A percentile compares a stretch with the other conserved stretches of the same genome.
phyloP scores from a whole-genome alignment of 2,888 invertebrate species.

The Oscheius onirici region DNA sequence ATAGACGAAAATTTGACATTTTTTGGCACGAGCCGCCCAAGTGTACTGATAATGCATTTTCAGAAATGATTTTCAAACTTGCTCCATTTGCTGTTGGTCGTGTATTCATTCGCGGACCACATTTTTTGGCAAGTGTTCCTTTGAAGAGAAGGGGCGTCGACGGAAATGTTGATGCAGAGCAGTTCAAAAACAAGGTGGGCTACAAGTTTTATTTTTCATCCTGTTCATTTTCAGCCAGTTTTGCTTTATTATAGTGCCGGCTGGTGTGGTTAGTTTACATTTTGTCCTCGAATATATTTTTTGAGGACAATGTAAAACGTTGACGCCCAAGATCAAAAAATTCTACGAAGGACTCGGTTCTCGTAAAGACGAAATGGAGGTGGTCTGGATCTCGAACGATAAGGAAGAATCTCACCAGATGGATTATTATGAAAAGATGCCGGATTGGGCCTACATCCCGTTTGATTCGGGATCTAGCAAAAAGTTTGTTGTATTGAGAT shows the following conservation, averaged over 20 bases:
- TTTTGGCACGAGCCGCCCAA: no score
- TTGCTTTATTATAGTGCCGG: constrained; percentile 66
- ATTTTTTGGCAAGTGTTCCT: constrained; percentile 47
- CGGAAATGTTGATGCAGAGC: constrained; percentile 38
- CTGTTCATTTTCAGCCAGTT: constrained; percentile 45
- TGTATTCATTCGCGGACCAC: constrained; percentile 25
- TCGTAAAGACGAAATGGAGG: constrained; percentile 44
- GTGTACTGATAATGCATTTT: no score
- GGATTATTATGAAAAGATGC: constrained; percentile 66
- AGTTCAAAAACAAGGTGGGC: constrained; percentile 49
- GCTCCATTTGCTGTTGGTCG: background rate
- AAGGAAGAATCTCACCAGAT: constrained; percentile 57
- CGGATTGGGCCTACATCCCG: constrained; percentile 64
- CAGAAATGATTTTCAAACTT: background rate
- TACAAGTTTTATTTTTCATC: no score
- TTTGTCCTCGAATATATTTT: no score
- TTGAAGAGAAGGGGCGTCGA: constrained; percentile 50
- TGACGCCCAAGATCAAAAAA: constrained; percentile 64
- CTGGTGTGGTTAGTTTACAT: constrained; percentile 56
- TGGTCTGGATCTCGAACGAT: constrained; percentile 65
- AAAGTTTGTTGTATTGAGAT: constrained; percentile 41
- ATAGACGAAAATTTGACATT: no score
- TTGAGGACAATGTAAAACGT: constrained; percentile 52
- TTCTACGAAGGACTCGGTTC: constrained; percentile 60
- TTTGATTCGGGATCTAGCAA: constrained; percentile 47